Percentiles rank a stretch among this genome's conserved stretches.
Conservation (phyloP, 2,888 invertebrate species). For the Nomada goodeniana region DNA sequence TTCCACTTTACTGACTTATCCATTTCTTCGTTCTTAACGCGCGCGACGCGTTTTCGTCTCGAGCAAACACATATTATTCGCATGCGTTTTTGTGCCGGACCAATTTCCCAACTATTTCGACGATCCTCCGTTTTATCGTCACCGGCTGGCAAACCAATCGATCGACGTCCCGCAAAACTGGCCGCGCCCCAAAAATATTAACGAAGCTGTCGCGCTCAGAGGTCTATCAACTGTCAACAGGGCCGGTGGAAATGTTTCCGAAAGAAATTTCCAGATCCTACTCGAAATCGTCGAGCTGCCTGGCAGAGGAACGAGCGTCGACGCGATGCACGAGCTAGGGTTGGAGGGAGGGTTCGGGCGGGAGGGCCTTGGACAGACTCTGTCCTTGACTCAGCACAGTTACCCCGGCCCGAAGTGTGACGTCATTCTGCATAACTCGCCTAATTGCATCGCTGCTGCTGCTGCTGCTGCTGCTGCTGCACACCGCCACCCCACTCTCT, state of each 20-base stretch:
- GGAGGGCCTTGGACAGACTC: conserved; percentile 81
- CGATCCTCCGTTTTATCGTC: too few species aligned
- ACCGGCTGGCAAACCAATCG: too few species aligned
- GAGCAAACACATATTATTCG: too few species aligned
- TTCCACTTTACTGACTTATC: not conserved
- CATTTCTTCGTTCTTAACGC: not conserved
- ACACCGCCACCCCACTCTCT: conserved; percentile 23
- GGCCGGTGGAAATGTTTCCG: not conserved
- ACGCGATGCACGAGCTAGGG: conserved; percentile 40
- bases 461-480: conserved; percentile 62
- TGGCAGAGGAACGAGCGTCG: not conserved
- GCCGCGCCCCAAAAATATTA: too few species aligned
- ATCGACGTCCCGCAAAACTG: too few species aligned
- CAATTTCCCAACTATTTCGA: too few species aligned
- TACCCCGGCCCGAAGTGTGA: conserved; percentile 83
- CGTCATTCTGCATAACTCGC: conserved; percentile 84
- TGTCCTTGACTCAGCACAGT: conserved; percentile 85
- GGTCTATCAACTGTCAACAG: too few species aligned
- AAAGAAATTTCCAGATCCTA: conserved; percentile 18
- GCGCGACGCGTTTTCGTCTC: not conserved
- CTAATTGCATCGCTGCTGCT: conserved; percentile 84
- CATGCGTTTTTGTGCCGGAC: too few species aligned
- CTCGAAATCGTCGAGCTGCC: not conserved
- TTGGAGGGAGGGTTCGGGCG: conserved; percentile 51
- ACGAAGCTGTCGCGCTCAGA: too few species aligned